phyloP scores from a whole-genome alignment of 2,888 invertebrate species.

The Stenchaetothrips biformis region DNA sequence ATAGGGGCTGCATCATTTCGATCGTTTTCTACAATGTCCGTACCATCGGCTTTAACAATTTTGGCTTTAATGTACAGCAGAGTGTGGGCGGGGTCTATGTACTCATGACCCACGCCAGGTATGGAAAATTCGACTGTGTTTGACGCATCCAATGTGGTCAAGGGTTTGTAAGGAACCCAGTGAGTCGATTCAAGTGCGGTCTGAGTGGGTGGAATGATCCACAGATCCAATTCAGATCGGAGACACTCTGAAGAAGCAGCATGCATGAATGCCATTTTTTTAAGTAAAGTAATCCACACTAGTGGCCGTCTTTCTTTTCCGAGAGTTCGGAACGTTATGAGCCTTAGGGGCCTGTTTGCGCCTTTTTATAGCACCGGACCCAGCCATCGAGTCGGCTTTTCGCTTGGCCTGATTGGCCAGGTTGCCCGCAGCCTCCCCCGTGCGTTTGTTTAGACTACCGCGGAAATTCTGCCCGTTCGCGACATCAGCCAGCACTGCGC shows the following conservation, averaged over 20 bases:
- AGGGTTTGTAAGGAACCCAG: slow-evolving; percentile 39
- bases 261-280: slow-evolving; percentile 37
- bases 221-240: slow-evolving; percentile 38
- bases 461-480: neutral
- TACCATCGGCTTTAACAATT: neutral
- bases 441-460: neutral
- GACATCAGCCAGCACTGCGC: neutral
- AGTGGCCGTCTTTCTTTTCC: neutral
- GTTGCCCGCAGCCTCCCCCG: neutral
- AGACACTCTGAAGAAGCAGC: slow-evolving; percentile 36
- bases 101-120: slow-evolving; percentile 37
- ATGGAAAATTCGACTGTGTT: slow-evolving; percentile 39
- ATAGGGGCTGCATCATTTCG: slow-evolving; percentile 34
- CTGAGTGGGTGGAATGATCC: slow-evolving; percentile 38
- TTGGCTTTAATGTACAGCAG: too few relatives aligned
- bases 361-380: neutral
- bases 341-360: neutral
- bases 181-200: slow-evolving; percentile 37
- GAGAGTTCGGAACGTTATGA: neutral
- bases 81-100: too few relatives aligned
- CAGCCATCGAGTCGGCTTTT: too few relatives aligned
- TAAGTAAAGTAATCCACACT: neutral
- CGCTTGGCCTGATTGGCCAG: too few relatives aligned
- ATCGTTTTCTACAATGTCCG: neutral
- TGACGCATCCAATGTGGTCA: slow-evolving; percentile 38